These are phyloP conservation scores for Seira ritae DNA, from an alignment of 2,888 invertebrate genomes.

Conservation along the genomic window DNA sequence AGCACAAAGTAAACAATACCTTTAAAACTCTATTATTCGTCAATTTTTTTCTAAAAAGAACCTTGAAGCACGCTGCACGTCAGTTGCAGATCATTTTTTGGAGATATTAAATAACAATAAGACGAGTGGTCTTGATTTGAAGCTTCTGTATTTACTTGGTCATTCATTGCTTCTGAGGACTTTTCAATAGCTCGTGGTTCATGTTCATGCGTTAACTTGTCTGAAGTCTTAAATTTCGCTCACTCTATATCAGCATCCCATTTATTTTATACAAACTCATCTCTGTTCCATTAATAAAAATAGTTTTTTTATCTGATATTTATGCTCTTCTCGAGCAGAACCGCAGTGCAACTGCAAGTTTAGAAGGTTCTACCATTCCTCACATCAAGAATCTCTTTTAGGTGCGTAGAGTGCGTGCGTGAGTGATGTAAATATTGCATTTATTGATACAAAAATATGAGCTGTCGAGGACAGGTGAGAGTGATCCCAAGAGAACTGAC, in stretches of 20 bases:
- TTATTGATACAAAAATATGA: not conserved
- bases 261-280: constrained; percentile 38
- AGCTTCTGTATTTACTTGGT: not conserved
- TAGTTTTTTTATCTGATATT: not conserved
- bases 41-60: not conserved
- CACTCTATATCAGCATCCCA: constrained; percentile 13
- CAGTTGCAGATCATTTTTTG: not conserved
- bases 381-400: constrained; percentile 13
- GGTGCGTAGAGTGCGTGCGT: constrained; percentile 28
- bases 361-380: not conserved
- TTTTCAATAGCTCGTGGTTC: not conserved
- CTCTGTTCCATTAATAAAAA: constrained; percentile 36
- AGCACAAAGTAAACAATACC: not conserved
- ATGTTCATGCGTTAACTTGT: not conserved
- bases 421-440: not conserved
- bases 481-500: constrained; percentile 32
- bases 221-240: not conserved
- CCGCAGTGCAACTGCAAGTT: not conserved
- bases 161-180: not conserved
- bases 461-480: constrained; percentile 35
- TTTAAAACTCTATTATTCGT: not conserved
- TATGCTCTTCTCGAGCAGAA: too few relatives aligned
- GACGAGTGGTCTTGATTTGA: not conserved
- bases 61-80: not conserved
- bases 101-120: not conserved